Evolutionary conservation across 2,888 invertebrate species (phyloP).

Genomic region (Trichopoda pennipes): DNA sequence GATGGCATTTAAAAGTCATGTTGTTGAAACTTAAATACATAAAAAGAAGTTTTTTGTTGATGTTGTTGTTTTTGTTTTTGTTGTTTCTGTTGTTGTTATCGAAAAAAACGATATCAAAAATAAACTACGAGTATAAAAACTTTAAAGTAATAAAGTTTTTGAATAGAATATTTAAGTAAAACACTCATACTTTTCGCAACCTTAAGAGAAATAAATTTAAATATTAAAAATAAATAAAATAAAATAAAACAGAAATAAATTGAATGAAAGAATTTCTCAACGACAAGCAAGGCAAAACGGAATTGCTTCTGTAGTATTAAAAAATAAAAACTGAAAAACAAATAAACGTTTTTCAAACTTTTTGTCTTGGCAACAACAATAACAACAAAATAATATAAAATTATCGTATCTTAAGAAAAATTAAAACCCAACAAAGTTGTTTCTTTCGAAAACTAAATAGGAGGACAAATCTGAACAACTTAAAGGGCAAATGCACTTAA

Average conservation of each 20-base stretch:
- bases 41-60: neutral
- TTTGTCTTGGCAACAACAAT: too few relatives aligned
- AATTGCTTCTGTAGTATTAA: neutral
- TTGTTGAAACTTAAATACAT: slow-evolving; percentile 41
- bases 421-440: too few relatives aligned
- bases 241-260: slow-evolving; percentile 14
- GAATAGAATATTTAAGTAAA: slow-evolving; percentile 41
- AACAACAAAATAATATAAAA: neutral
- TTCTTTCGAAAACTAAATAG: too few relatives aligned
- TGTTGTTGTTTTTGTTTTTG: too few relatives aligned
- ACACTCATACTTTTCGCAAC: slow-evolving; percentile 16
- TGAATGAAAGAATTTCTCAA: slow-evolving; percentile 12
- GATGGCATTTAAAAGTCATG: slow-evolving; percentile 42
- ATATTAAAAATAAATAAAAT: slow-evolving; percentile 11
- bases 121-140: slow-evolving; percentile 30
- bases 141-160: slow-evolving; percentile 50
- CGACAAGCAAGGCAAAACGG: slow-evolving; percentile 7
- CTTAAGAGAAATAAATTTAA: slow-evolving; percentile 14
- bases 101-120: slow-evolving; percentile 16
- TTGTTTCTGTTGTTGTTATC: too few relatives aligned
- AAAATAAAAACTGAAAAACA: too few relatives aligned
- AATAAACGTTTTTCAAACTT: neutral
- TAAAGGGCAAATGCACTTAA: too few relatives aligned
- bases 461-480: too few relatives aligned
- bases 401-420: too few relatives aligned